A percentile compares a stretch with the other conserved stretches of the same genome.
Evolutionary conservation across 53 echinoderm and acorn worm species (phyloP).

Genomic region (Holothuria scabra): DNA sequence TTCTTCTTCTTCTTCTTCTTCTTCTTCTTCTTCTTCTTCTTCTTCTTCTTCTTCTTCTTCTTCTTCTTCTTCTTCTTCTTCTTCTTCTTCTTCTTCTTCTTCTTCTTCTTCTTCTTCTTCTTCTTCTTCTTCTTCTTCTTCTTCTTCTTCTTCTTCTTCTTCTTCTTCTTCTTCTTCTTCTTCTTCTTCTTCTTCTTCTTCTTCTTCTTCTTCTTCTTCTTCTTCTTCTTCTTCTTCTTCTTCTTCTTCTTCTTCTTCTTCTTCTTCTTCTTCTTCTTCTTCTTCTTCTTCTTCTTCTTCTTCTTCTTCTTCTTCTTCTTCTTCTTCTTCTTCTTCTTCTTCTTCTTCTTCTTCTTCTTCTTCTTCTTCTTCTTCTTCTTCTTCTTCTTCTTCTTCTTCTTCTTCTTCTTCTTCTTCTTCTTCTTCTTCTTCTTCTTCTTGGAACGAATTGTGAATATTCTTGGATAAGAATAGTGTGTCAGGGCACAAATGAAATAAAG

Average conservation of each 20-base stretch:
- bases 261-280: constrained; percentile 37
- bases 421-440: neutral
- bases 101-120: neutral
- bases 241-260: constrained; percentile 7
- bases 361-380: constrained; percentile 1
- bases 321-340: constrained; percentile 39
- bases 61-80: neutral
- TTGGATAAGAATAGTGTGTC: no score
- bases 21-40: neutral
- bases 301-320: constrained; percentile 48
- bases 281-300: constrained; percentile 47
- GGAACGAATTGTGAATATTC: neutral
- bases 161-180: neutral
- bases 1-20: neutral
- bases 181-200: neutral
- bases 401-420: constrained; percentile 8
- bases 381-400: constrained; percentile 8
- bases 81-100: neutral
- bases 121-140: constrained; percentile 1
- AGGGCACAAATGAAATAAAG: no score
- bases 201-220: neutral
- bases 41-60: neutral
- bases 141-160: neutral
- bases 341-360: constrained; percentile 25
- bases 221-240: neutral